A percentile compares a stretch with the other conserved stretches of the same genome.
These are phyloP conservation scores for Gasteruption jaculator DNA, from an alignment of 2,888 invertebrate species.

Conservation along the genomic window DNA sequence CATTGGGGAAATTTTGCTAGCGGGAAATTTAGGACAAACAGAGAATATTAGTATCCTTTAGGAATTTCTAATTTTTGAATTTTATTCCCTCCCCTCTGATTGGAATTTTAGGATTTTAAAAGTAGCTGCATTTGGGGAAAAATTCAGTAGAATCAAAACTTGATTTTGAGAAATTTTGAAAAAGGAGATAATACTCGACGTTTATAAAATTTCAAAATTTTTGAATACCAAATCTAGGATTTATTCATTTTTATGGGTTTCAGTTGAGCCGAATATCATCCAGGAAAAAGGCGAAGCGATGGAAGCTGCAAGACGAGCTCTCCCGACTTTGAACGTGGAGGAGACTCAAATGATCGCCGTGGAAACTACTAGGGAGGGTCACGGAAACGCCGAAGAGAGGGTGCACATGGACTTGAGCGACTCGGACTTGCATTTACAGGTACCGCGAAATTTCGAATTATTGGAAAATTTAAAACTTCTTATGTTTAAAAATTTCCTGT, in stretches of 20 bases:
- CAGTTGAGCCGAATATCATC: slow-evolving; percentile 38
- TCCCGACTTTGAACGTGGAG: slow-evolving; percentile 34
- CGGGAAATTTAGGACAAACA: too few species aligned
- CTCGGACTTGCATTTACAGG: slow-evolving; percentile 44
- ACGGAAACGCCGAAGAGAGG: slow-evolving; percentile 27
- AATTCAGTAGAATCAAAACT: too few species aligned
- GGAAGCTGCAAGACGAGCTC: slow-evolving; percentile 24
- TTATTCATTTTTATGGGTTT: slow-evolving; percentile 1
- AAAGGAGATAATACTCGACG: too few species aligned
- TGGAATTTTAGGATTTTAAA: too few species aligned
- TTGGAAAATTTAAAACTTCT: slow-evolving; percentile 2
- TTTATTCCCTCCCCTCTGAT: too few species aligned
- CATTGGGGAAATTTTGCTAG: too few species aligned
- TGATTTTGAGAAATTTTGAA: too few species aligned
- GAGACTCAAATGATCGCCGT: slow-evolving; percentile 27
- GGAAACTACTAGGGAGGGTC: slow-evolving; percentile 21
- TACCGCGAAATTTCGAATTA: slow-evolving; percentile 20
- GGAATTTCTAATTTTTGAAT: too few species aligned
- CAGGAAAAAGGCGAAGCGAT: slow-evolving; percentile 30
- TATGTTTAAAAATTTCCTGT: slow-evolving; percentile 1
- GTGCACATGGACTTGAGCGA: slow-evolving; percentile 36
- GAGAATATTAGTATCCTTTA: too few species aligned
- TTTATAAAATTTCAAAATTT: too few species aligned
- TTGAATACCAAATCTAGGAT: too few species aligned
- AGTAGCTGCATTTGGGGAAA: too few species aligned